Evolutionary conservation across 2,888 invertebrate genomes (phyloP), one percentile per base, ranked within the genome.

Genomic region (Xestia rhomboidea): DNA sequence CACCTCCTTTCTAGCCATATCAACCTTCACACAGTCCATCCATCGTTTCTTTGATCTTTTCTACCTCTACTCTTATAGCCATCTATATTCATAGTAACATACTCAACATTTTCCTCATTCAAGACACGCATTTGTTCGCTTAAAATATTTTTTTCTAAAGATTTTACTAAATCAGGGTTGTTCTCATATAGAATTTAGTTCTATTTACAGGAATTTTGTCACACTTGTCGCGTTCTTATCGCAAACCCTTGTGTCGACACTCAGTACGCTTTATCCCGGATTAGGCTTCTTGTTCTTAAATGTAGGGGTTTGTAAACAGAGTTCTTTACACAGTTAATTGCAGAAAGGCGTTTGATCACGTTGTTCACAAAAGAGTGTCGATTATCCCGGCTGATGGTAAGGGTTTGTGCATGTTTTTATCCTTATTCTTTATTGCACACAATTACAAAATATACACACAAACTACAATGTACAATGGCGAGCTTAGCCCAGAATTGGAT

Each of bases 281-380:
- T 76, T 46, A 76, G 27, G 8, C 30, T 8, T n/a, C 46, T 62
- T 67, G 30, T 46, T 76, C 76, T 67, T n/a, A 41, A 72, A 51
- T n/a, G 21, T 67, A 67, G 7, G 76, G 64, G 41, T 44, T 54
- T 68, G 69, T 34, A 62, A 82, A 54, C 41, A 82, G 18, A 38
- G 41, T 27, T 82, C 69, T 70, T 70, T 46, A 27, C 46, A 34
- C 62, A 77, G 21, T 68, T 41, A 51, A 77, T 68, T 82, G 34
- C 8, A 24, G 38, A 72, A 68, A 46, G 72, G 68, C 64, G 30
- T 82, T 77, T 71, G 63, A 71, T 77, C 57, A 68, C 54, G 27
- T 63, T 34, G 41, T n/a, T 57, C 51, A 13, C 27, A 49, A 57
- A 57, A 68, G 27, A 0, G 54, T 38, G 34, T n/a, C 6, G 54